Evolutionary conservation across 2,113 vertebrate genomes (phyloP), one percentile per base, ranked within the genome.

Genomic region (Numenius arquata): DNA sequence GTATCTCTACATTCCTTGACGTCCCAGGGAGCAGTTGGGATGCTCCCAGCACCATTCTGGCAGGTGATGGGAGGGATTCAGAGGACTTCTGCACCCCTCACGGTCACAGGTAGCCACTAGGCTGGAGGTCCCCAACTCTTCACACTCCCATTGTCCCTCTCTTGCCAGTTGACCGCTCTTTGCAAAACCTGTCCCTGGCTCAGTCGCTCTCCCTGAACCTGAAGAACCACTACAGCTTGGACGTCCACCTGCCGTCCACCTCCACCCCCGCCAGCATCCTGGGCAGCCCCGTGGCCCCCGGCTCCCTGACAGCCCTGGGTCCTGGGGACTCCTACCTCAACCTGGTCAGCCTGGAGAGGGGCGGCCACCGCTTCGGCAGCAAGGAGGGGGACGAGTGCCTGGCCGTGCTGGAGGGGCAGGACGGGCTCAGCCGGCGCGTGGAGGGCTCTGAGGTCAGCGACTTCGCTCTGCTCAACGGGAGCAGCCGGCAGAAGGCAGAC

Each of bases 191-290:
- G 23, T 86, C 96, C 23, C 96, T 98, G 36, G 92, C 97, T 2
- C 98, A 97, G 74, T 97, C 98, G 6, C 95, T 98, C 52, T 98
- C 98, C 15, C 98, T 99, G 77, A 98, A 98, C 96, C 95, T 99
- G 96, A 99, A 98, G 98, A 98, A 98, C 90, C 97, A 97, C 95
- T 98, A 98, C 98, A 98, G 96, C 93, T 94, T 98, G 79, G 96
- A 97, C 11, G 58, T 97, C 88, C 98, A 98, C 67, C 96, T 97
- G 91, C 98, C 98, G 0, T 96, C 98, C 97, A 98, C 98, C 90
- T 99, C 99, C 78, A 98, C 93, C 2, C 98, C 98, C 0, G 97
- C 98, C 36, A 98, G 97, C 76, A 79, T 96, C 5, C 95, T 96
- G 75, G 97, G 97, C 74, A 97, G 94, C 88, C 95, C 82, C 0